These are phyloP conservation scores for Lonchura striata DNA, from an alignment of 2,113 vertebrate genomes.

Conservation along the genomic window DNA sequence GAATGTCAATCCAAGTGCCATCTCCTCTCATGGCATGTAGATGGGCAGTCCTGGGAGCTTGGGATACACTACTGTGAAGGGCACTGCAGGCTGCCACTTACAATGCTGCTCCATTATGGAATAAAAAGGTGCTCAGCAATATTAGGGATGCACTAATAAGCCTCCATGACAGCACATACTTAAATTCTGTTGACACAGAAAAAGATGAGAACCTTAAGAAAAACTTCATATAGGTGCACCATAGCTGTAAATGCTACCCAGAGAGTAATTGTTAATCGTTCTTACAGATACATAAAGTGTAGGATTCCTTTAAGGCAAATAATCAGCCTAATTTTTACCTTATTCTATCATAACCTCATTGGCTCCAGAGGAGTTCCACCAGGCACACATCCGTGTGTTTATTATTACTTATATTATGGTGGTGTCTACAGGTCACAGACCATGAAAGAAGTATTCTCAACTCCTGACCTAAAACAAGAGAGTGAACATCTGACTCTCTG, in stretches of 20 bases:
- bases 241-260: neutral
- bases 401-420: neutral
- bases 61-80: constrained; percentile 20
- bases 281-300: neutral
- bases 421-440: constrained; percentile 10
- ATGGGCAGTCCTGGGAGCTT: neutral
- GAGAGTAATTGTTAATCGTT: neutral
- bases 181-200: neutral
- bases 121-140: neutral
- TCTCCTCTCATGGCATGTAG: neutral
- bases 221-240: neutral
- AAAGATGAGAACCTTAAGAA: neutral
- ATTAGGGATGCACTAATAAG: neutral
- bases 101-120: neutral
- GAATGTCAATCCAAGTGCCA: constrained; percentile 49
- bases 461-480: neutral
- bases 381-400: neutral
- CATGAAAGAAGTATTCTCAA: neutral
- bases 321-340: neutral
- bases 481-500: constrained; percentile 14
- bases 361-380: neutral
- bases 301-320: neutral
- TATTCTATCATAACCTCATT: neutral
- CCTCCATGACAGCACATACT: neutral
- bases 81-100: neutral